phyloP scores from a whole-genome alignment of 1,140 invertebrate genomes.

The Drosophila pachea region DNA sequence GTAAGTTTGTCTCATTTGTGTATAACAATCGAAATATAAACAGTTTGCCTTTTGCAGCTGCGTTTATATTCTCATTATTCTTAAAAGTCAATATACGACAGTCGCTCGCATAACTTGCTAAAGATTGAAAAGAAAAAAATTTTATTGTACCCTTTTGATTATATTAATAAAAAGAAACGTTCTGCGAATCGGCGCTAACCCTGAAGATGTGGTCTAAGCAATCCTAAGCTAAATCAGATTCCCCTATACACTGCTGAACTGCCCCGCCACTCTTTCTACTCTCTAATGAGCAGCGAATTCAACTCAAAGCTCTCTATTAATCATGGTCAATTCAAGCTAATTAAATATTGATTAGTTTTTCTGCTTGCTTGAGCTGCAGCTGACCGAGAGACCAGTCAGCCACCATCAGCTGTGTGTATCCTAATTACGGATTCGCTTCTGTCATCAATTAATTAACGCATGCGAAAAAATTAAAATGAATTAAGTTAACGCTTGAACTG shows the following conservation, averaged over 20 bases:
- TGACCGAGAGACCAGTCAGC: background rate
- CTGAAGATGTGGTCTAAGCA: too few relatives aligned
- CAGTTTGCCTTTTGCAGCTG: conserved; percentile 26
- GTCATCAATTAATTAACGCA: conserved; percentile 61
- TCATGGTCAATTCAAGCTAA: conserved; percentile 55
- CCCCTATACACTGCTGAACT: too few relatives aligned
- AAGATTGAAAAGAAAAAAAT: background rate
- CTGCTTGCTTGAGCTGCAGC: conserved; percentile 3
- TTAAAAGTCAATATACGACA: conserved; percentile 51
- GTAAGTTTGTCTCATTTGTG: conserved; percentile 23
- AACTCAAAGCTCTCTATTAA: conserved; percentile 29
- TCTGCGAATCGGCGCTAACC: too few relatives aligned
- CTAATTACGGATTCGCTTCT: conserved; percentile 18
- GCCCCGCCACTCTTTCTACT: background rate
- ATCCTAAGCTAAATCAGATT: too few relatives aligned
- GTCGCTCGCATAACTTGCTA: conserved; percentile 45
- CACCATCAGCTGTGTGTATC: conserved; percentile 7
- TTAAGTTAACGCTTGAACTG: conserved; percentile 40
- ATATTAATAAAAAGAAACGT: background rate
- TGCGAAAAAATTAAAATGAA: conserved; percentile 36
- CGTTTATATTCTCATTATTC: conserved; percentile 58
- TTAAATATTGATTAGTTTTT: conserved; percentile 58
- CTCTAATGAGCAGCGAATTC: background rate
- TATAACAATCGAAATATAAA: background rate
- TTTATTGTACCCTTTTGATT: too few relatives aligned